Percentiles rank a stretch among this genome's conserved stretches.
Conservation (phyloP, 2,888 invertebrate genomes). For the Sphinx pinastri region DNA sequence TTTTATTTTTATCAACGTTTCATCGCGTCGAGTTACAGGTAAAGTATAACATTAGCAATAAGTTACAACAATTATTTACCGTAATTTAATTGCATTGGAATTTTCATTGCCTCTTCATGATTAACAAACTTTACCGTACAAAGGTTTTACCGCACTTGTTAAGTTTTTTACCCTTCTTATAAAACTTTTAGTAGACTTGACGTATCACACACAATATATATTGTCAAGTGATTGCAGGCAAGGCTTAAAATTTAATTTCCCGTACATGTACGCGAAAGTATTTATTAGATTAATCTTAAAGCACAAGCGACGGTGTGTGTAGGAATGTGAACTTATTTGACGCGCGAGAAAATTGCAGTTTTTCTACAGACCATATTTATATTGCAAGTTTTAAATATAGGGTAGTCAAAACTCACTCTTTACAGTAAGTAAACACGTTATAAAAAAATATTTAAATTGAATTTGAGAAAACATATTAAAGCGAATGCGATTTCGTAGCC, state of each 20-base stretch:
- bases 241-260: constrained; percentile 5
- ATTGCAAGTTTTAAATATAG: constrained; percentile 10
- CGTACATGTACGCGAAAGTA: constrained; percentile 6
- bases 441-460: neutral
- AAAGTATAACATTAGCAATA: neutral
- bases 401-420: neutral
- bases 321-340: constrained; percentile 17
- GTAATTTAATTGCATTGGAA: neutral
- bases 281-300: constrained; percentile 12
- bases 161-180: neutral
- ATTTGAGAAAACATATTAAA: too few relatives aligned
- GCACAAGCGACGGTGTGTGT: constrained; percentile 14
- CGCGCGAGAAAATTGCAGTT: constrained; percentile 18
- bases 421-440: neutral
- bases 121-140: neutral
- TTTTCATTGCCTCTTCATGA: neutral
- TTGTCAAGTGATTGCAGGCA: neutral
- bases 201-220: neutral
- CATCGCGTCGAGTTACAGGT: neutral
- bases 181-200: constrained; percentile 1
- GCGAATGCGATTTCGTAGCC: too few relatives aligned
- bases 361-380: constrained; percentile 16
- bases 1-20: neutral
- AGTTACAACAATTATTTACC: neutral
- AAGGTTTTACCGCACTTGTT: neutral